Base-by-base conservation (phyloP, 1,140 invertebrate species). In the Platyscapa corneri region DNA sequence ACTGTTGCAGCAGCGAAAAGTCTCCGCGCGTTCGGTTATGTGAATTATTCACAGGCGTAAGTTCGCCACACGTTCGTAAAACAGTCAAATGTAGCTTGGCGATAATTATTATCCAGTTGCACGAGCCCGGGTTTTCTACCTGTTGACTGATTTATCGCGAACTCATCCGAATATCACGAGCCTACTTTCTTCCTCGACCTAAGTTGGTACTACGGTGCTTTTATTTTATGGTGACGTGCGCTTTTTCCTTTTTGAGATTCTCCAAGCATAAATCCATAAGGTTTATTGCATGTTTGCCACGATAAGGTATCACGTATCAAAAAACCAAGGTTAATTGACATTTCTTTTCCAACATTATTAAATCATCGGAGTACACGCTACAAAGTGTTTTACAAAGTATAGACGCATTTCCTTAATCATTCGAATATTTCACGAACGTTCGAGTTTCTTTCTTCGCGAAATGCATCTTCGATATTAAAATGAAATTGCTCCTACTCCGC, bases 71-170 rank as follows among this genome's bases (percentile, higher is more conserved):
- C 76, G 49, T 78, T 78, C 76, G 60, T 67, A 80, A 80, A 67
- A 80, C 78, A 67, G 56, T 67, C 78, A 46, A 80, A 67, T 30
- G 56, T 34, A 42, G 16, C 65, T 30, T 20, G 64, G 64, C 23
- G 79, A 82, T 82, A 82, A 82, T 82, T 82, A 82, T 82, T 82
- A 53, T 72, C 39, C 37, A 42, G 70, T 74, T 42, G 60, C 37
- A 7, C 37, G n/a, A 37, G 78, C 34, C 1, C 18, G 34, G 60
- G 34, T 65, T 82, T 70, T 82, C 64, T 82, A 82, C 79, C 79
- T 70, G 79, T 82, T 72, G 79, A 49, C 46, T 75, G 81, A 82
- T 82, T 74, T 82, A 82, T 82, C 46, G 46, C 67, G 34, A 75
- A 20, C 42, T 67, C 70, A n/a, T 67, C 46, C 39, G 42, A 74